Percentiles rank a stretch among this genome's conserved stretches.
phyloP scores from a whole-genome alignment of 1,140 invertebrate genomes.

The Euura saliciscinereae region DNA sequence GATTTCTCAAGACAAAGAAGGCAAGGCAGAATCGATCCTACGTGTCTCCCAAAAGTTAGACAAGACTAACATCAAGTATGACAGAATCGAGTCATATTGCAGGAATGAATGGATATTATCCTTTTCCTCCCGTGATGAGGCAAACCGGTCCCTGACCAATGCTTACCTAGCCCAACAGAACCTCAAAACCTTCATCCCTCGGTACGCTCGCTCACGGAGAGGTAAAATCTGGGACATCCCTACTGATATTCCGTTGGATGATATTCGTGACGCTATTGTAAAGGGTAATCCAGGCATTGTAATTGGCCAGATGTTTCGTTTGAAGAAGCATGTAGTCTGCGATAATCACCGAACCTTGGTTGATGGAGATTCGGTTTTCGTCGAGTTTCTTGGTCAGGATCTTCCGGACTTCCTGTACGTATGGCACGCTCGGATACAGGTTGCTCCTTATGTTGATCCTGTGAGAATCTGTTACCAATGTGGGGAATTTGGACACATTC shows the following conservation, averaged over 20 bases:
- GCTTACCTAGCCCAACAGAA: too few species aligned
- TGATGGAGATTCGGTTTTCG: slow-evolving; percentile 7
- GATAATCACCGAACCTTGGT: neutral
- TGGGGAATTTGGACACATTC: too few species aligned
- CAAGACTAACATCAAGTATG: slow-evolving; percentile 9
- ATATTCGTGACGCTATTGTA: neutral
- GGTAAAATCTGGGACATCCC: too few species aligned
- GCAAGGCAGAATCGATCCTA: slow-evolving; percentile 5
- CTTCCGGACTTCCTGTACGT: neutral
- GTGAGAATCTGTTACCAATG: too few species aligned
- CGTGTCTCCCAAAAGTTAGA: slow-evolving; percentile 1
- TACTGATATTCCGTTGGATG: too few species aligned
- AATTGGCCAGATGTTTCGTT: neutral
- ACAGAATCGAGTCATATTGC: slow-evolving; percentile 11
- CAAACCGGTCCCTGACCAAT: too few species aligned
- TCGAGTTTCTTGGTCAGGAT: neutral
- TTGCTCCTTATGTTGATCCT: too few species aligned
- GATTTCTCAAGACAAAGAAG: neutral
- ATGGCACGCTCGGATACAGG: too few species aligned
- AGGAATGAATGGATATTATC: too few species aligned
- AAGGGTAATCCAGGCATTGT: neutral
- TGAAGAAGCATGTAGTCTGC: neutral
- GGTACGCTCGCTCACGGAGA: too few species aligned
- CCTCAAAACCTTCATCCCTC: too few species aligned
- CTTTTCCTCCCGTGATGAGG: too few species aligned